phyloP scores from a whole-genome alignment of 2,113 vertebrate species.

The Sprattus sprattus region DNA sequence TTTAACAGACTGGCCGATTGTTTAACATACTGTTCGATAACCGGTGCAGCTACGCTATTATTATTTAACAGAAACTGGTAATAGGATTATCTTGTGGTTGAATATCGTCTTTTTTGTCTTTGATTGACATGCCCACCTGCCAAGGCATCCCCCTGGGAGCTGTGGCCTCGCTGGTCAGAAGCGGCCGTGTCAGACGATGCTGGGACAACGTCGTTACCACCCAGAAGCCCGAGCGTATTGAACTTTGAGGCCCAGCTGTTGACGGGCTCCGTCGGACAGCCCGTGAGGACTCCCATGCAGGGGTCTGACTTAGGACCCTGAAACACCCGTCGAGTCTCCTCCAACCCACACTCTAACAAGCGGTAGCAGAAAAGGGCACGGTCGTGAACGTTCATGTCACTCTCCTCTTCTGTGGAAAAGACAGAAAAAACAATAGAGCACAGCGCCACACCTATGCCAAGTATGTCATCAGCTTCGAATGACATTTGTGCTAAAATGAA shows the following conservation, averaged over 20 bases:
- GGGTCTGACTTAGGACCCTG: conserved; percentile 87
- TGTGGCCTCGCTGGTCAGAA: conserved; percentile 19
- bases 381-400: conserved; percentile 87
- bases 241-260: conserved; percentile 82
- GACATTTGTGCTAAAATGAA: too few species aligned
- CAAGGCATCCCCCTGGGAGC: conserved; percentile 34
- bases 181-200: conserved; percentile 18
- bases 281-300: conserved; percentile 82
- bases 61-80: too few species aligned
- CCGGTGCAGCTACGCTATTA: too few species aligned
- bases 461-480: too few species aligned
- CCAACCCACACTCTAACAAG: conserved; percentile 80
- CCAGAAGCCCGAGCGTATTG: conserved; percentile 82
- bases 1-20: too few species aligned
- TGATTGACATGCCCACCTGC: not conserved
- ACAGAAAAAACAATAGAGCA: conserved; percentile 23
- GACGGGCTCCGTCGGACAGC: conserved; percentile 77
- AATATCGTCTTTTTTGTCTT: too few species aligned
- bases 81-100: too few species aligned
- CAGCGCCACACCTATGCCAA: too few species aligned
- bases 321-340: conserved; percentile 75
- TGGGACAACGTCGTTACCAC: conserved; percentile 5
- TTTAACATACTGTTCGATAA: too few species aligned
- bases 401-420: conserved; percentile 83
- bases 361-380: conserved; percentile 90